phyloP scores from a whole-genome alignment of 2,113 vertebrate genomes.

The Channa argus region DNA sequence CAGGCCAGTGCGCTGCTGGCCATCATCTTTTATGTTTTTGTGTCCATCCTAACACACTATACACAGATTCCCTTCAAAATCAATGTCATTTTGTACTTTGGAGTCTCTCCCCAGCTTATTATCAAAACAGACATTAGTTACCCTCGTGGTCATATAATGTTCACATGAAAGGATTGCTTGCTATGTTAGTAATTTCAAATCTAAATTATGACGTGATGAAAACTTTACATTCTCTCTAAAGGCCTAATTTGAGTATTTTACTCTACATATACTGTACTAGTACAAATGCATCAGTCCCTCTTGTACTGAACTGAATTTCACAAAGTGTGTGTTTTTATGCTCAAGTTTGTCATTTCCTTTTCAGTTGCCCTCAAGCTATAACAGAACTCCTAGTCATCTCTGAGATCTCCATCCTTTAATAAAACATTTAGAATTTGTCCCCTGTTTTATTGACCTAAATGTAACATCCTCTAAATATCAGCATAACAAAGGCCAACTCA shows the following conservation, averaged over 20 bases:
- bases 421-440: not conserved
- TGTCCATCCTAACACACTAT: not conserved
- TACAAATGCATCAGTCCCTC: not conserved
- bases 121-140: conserved; percentile 16
- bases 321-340: not conserved
- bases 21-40: not conserved
- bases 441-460: conserved; percentile 8
- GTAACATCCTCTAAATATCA: conserved; percentile 4
- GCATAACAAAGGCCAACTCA: not conserved
- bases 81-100: conserved; percentile 2
- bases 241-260: too few relatives aligned
- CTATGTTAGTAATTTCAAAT: too few relatives aligned
- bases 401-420: conserved; percentile 1
- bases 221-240: too few relatives aligned
- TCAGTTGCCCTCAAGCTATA: not conserved
- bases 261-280: too few relatives aligned
- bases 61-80: conserved; percentile 15
- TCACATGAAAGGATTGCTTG: too few relatives aligned
- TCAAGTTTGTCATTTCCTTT: not conserved
- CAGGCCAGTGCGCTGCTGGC: not conserved
- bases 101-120: conserved; percentile 18
- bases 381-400: not conserved
- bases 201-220: too few relatives aligned
- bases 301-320: not conserved
- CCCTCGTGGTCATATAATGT: too few relatives aligned